Evolutionary conservation across 2,888 invertebrate species (phyloP).

Genomic region (Philereme vetulata): DNA sequence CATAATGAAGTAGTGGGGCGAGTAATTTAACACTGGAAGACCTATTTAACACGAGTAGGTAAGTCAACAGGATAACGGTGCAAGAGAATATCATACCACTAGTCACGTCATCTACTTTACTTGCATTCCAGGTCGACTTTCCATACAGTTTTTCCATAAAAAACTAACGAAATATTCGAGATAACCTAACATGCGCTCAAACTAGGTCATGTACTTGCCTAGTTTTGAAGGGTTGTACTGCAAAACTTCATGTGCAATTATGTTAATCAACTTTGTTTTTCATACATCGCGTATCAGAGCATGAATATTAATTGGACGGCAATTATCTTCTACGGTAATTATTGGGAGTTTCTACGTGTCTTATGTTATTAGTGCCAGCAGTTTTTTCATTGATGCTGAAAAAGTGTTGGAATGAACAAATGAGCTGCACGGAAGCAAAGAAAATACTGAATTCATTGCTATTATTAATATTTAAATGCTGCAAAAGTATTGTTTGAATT

Average conservation of each 20-base stretch:
- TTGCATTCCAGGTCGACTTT: too few relatives aligned
- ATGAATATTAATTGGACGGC: constrained; percentile 31
- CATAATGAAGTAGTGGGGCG: too few relatives aligned
- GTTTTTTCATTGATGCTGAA: constrained; percentile 6
- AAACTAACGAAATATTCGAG: too few relatives aligned
- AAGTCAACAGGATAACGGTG: too few relatives aligned
- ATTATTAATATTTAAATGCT: too few relatives aligned
- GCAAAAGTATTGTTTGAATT: too few relatives aligned
- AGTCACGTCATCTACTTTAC: too few relatives aligned
- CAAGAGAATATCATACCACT: too few relatives aligned
- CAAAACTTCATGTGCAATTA: constrained; percentile 30
- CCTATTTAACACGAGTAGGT: too few relatives aligned
- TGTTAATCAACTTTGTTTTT: constrained; percentile 35
- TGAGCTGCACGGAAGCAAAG: constrained; percentile 2
- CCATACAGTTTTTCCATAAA: too few relatives aligned
- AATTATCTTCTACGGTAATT: constrained; percentile 22
- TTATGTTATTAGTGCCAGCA: constrained; percentile 16
- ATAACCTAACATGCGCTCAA: background rate
- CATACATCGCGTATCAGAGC: constrained; percentile 31
- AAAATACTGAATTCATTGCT: background rate
- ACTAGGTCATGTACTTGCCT: constrained; percentile 12
- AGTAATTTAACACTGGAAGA: too few relatives aligned
- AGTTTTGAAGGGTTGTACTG: constrained; percentile 30
- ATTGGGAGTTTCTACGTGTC: constrained; percentile 18
- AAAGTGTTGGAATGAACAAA: constrained; percentile 8